Percentiles rank a stretch among this genome's conserved stretches.
Conservation (phyloP, 2,113 vertebrate species). For the Hylia prasina region DNA sequence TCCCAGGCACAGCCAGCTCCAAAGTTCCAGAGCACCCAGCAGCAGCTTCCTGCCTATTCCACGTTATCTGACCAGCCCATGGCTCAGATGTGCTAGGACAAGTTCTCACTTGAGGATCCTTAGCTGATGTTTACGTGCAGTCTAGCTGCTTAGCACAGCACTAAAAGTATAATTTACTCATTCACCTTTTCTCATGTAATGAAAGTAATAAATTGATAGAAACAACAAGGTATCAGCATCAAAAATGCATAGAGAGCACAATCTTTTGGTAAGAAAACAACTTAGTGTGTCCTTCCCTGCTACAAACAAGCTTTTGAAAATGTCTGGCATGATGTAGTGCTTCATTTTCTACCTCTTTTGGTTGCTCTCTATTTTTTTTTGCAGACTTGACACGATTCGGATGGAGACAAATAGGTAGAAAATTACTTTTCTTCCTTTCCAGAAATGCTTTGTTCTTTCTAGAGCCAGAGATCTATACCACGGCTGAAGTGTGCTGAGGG, state of each 20-base stretch:
- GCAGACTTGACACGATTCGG: neutral
- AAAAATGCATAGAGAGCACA: neutral
- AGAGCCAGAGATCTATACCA: neutral
- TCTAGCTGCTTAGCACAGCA: slow-evolving; percentile 21
- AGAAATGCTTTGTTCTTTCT: neutral
- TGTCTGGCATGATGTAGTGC: neutral
- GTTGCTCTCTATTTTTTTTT: neutral
- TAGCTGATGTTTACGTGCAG: neutral
- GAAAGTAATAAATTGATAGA: neutral
- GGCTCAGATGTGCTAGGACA: neutral
- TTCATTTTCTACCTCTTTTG: neutral
- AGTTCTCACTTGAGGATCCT: neutral
- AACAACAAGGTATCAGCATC: neutral
- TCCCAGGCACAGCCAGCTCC: neutral
- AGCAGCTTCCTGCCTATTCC: neutral
- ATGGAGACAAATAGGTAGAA: neutral
- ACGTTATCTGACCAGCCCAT: fast-evolving
- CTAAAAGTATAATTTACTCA: neutral
- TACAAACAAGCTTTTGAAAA: neutral
- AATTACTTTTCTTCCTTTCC: neutral
- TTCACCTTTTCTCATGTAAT: neutral
- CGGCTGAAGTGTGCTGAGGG: fast-evolving
- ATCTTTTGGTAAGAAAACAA: neutral
- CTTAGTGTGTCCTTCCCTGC: neutral
- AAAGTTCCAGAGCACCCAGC: neutral